phyloP scores from a whole-genome alignment of 2,113 vertebrate genomes.

The Bothrops jararaca region DNA sequence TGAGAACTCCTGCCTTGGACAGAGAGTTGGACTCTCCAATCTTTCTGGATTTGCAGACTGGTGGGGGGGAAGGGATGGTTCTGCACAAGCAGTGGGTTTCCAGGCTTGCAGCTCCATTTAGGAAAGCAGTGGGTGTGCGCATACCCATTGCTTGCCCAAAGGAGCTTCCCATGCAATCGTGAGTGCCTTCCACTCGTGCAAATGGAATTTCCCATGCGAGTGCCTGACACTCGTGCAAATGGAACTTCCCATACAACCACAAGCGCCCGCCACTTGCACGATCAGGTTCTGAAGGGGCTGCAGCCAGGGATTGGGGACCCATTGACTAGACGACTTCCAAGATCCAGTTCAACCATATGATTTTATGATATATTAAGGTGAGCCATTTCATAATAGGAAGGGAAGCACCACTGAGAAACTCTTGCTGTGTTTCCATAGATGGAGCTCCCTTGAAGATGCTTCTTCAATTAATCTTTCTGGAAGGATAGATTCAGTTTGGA shows the following conservation, averaged over 20 bases:
- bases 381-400: not conserved
- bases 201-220: not conserved
- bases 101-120: not conserved
- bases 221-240: no score
- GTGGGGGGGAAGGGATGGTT: not conserved
- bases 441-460: not conserved
- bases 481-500: not conserved
- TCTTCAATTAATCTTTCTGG: not conserved
- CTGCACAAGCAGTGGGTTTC: not conserved
- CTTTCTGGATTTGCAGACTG: not conserved
- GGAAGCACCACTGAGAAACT: not conserved
- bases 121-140: not conserved
- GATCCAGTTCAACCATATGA: not conserved
- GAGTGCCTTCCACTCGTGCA: no score
- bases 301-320: not conserved
- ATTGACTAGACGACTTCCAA: not conserved
- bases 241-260: not conserved
- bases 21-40: not conserved
- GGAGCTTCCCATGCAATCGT: not conserved
- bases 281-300: not conserved
- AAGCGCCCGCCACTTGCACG: not conserved
- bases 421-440: not conserved
- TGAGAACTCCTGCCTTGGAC: no score
- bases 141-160: not conserved
- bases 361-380: not conserved